Base-by-base conservation (phyloP, 1,140 invertebrate genomes). In the Heliconius himera region DNA sequence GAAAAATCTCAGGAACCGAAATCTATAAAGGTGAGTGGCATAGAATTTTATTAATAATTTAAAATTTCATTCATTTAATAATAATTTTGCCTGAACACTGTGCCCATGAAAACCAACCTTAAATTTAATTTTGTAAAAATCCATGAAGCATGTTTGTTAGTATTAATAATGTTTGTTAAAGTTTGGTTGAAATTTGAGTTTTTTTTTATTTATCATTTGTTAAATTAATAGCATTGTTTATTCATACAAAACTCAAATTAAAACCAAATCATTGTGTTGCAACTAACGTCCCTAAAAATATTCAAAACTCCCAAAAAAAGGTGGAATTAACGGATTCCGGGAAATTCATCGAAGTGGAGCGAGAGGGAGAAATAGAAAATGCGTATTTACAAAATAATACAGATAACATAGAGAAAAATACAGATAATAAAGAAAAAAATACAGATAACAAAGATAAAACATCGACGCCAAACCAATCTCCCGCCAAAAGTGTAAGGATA, bases 271-370 rank as follows among this genome's bases (percentile, higher is more conserved):
- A 51, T 51, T 66, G 78, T 78, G 51, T 81, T 81, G 54, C 81
- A 74, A 83, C 73, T 81, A 83, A 79, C 74, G 18, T 51, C 54
- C n/a, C n/a, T 56, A 26, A 66, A 66, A 66, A 26, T 22, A 66
- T 26, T 26, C 9, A n/a, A 80, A 77, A 20, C 22, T 71, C 60
- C 72, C 74, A 77, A 84, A 29, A 88, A 88, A 94, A 95, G 94
- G 92, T 95, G 74, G 94, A 95, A 94, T 75, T 94, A 86, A 95
- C 93, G n/a, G 92, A 94, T 77, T 93, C 94, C 72, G 94, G 93
- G n/a, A 94, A 94, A 86, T 95, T 95, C 90, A 94, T 95, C 84
- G 94, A 95, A 91, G 93, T 94, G 20, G 94, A 95, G 81, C 85
- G 88, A 29, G 89, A 90, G 36, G 22, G 60, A 1, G 84, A 85